Evolutionary conservation across 2,888 invertebrate species (phyloP), one percentile per base, ranked within the genome.

Genomic region (Tetragonula carbonaria): DNA sequence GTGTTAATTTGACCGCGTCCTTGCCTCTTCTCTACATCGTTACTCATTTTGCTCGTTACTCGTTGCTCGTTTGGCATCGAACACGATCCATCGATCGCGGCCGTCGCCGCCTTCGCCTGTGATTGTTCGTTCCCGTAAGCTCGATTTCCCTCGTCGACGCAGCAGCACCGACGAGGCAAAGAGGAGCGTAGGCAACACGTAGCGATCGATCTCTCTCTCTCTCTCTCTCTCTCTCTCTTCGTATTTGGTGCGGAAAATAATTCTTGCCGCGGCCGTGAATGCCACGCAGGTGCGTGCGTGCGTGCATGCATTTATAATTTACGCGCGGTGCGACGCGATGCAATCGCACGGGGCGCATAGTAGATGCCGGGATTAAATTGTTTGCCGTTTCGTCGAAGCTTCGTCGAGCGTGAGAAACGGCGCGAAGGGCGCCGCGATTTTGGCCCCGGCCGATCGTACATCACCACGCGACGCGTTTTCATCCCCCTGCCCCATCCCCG

Each of bases 221-320:
- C 33, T 33, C 33, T 33, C 33, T 33, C 33, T 91, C 84, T 67
- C 72, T 33, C 33, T 33, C 2, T 80, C 38, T 57, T 14, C 80
- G 85, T 90, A 92, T 91, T 88, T 91, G 90, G 91, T 90, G 91
- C 92, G 82, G 89, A 92, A 92, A 91, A 89, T 92, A 90, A 92
- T 92, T n/a, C 21, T 18, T 33, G 63, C 33, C 5, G 38, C 38
- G n/a, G 57, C 57, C 57, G 57, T 57, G 57, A 57, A n/a, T n/a
- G 57, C 57, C 57, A 57, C 57, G n/a, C 57, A 57, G 57, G 57
- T 57, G 62, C 23, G 62, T 62, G 16, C 23, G 23, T 62, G 14
- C 13, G 0, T 53, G 55, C 38, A 8, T 8, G 38, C 38, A 45
- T 45, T 45, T 45, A 45, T 45, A 45, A 8, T 45, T 45, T 70